These are phyloP conservation scores for Atrichornis clamosus DNA, from an alignment of 2,113 vertebrate genomes.

Conservation along the genomic window DNA sequence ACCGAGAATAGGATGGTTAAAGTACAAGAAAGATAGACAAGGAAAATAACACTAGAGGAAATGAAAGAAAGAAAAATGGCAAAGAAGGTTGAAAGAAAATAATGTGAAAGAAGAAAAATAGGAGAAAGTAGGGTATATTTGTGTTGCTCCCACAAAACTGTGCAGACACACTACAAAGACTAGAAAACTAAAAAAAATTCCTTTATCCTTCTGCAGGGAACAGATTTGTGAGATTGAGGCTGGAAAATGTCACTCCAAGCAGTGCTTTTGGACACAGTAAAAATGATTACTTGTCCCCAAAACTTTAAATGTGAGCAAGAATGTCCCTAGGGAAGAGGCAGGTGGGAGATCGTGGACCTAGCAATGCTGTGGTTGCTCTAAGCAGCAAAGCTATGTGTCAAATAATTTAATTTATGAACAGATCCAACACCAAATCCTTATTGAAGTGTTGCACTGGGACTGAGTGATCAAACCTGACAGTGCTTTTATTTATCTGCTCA, in stretches of 20 bases:
- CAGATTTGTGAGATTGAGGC: background rate
- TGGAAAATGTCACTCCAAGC: background rate
- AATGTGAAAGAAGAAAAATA: background rate
- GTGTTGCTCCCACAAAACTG: background rate
- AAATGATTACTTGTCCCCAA: background rate
- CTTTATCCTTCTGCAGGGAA: background rate
- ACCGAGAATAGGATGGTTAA: background rate
- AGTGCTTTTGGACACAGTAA: background rate
- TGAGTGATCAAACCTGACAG: background rate
- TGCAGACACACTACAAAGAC: background rate
- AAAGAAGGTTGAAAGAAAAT: background rate
- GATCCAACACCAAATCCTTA: background rate
- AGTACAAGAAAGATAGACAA: background rate
- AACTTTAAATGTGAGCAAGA: background rate
- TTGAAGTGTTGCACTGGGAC: background rate
- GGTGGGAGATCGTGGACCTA: background rate
- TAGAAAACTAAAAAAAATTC: background rate
- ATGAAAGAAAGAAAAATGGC: slow-evolving; percentile 11
- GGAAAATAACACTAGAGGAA: background rate
- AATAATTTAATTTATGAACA: background rate
- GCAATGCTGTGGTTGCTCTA: background rate
- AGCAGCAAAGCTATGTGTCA: background rate
- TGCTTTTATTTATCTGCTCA: background rate
- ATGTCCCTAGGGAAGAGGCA: background rate
- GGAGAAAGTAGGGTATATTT: background rate